These are phyloP conservation scores for Epirrhoe alternata DNA, from an alignment of 2,888 invertebrate genomes.

Conservation along the genomic window DNA sequence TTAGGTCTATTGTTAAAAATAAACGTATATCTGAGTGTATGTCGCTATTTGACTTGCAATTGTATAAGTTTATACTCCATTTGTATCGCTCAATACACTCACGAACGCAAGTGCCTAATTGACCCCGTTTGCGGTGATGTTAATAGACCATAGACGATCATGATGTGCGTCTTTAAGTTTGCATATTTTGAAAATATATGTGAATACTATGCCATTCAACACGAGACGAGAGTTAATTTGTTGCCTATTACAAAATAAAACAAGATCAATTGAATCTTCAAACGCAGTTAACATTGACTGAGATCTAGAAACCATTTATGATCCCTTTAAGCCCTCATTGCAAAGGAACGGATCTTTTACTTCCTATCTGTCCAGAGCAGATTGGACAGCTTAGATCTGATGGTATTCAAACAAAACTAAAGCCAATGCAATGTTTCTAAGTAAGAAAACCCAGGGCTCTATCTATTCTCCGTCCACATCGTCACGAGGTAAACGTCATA, in stretches of 20 bases:
- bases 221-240: too few relatives aligned
- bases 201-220: too few relatives aligned
- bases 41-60: neutral
- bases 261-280: too few relatives aligned
- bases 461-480: neutral
- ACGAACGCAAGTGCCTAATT: neutral
- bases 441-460: neutral
- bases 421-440: neutral
- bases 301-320: too few relatives aligned
- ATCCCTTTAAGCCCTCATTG: too few relatives aligned
- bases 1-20: neutral
- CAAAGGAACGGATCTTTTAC: too few relatives aligned
- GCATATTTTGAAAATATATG: neutral
- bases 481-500: slow-evolving; percentile 10
- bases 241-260: too few relatives aligned
- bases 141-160: neutral
- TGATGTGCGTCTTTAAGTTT: neutral
- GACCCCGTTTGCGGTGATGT: neutral
- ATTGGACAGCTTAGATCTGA: too few relatives aligned
- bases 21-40: neutral
- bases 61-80: neutral
- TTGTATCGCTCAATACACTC: neutral
- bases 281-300: too few relatives aligned
- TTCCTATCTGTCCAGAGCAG: too few relatives aligned
- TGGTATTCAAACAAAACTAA: too few relatives aligned